Conservation (phyloP, 2,888 invertebrate genomes). For the Brachynemurus nebulosus region DNA sequence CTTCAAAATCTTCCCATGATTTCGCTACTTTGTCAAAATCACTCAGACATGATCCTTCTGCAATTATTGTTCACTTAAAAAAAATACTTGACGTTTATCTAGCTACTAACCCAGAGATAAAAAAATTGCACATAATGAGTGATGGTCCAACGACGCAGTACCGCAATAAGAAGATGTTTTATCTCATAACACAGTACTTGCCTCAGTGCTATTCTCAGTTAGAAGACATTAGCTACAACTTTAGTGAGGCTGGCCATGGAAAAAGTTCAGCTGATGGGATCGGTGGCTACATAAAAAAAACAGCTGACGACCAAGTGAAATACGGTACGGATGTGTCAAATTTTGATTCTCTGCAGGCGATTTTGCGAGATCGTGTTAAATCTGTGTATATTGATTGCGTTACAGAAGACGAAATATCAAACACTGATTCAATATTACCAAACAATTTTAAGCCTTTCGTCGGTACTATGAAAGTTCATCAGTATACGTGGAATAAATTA, state of each 20-base stretch:
- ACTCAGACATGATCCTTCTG: constrained; percentile 1
- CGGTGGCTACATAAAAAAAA: background rate
- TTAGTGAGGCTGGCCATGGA: constrained; percentile 3
- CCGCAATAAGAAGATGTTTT: background rate
- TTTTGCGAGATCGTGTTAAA: background rate
- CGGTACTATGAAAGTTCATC: background rate
- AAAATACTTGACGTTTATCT: background rate
- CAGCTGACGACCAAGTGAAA: constrained; percentile 2
- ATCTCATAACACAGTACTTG: background rate
- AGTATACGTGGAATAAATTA: background rate
- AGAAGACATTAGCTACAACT: background rate
- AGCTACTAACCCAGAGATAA: background rate
- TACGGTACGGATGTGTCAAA: background rate
- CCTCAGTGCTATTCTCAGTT: background rate
- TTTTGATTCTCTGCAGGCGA: background rate
- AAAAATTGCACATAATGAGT: background rate
- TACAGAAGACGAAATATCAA: background rate
- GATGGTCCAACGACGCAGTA: background rate
- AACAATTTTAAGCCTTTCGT: background rate
- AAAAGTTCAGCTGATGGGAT: constrained; percentile 1
- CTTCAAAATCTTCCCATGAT: background rate
- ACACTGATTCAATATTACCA: background rate
- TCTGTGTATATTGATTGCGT: background rate
- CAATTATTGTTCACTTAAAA: background rate
- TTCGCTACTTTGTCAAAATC: constrained; percentile 1